Percentiles rank a stretch among this genome's conserved stretches.
Conservation (phyloP, 2,797 vertebrate genomes). For the Darevskia nairensis region DNA sequence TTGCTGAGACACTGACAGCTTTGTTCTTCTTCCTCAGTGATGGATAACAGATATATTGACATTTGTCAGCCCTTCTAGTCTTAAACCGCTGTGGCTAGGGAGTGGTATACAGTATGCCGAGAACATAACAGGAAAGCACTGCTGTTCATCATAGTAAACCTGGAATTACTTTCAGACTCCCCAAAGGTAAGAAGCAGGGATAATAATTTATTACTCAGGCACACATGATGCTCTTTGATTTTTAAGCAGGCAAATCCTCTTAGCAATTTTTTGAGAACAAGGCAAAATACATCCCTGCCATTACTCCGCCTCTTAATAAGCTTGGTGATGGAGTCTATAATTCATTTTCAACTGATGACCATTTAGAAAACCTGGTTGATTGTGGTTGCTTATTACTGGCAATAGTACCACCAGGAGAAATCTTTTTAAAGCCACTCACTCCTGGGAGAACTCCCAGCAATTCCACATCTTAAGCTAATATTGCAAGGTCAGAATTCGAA, state of each 20-base stretch:
- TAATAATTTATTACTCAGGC: constrained; percentile 62
- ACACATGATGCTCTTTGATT: constrained; percentile 47
- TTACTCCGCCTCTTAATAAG: constrained; percentile 19
- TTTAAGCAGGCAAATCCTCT: constrained; percentile 46
- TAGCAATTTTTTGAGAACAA: constrained; percentile 47
- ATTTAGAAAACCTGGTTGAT: background rate
- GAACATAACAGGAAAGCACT: constrained; percentile 46
- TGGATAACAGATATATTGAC: constrained; percentile 50
- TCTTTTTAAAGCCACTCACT: background rate
- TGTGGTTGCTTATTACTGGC: constrained; percentile 33
- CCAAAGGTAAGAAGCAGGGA: constrained; percentile 48
- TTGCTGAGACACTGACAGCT: constrained; percentile 10
- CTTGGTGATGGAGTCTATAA: constrained; percentile 15
- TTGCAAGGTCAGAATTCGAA: background rate
- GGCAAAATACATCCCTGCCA: background rate
- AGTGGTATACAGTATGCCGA: constrained; percentile 29
- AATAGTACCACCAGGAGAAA: constrained; percentile 20
- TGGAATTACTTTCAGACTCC: constrained; percentile 46
- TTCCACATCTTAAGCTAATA: background rate
- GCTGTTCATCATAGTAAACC: constrained; percentile 58
- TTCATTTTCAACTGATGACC: constrained; percentile 2
- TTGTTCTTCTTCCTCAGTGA: constrained; percentile 48
- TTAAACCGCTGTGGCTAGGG: constrained; percentile 50
- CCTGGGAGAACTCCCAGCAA: background rate
- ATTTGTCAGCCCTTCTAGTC: constrained; percentile 56